Percentiles rank a stretch among this genome's conserved stretches.
Conservation (phyloP, 2,113 vertebrate species). For the Pelvicachromis taeniatus region DNA sequence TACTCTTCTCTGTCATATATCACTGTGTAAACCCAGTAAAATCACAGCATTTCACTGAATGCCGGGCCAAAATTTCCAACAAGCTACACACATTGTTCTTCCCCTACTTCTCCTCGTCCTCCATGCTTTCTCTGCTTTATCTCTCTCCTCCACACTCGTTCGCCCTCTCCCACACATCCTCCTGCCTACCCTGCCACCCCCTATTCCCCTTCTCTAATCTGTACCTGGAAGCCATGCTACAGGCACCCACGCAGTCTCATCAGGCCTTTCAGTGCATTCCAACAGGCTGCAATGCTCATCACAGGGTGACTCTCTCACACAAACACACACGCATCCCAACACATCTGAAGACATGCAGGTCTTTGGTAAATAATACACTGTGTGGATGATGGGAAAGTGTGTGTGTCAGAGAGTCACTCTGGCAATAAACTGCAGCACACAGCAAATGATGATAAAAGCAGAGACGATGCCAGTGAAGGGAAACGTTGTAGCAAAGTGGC, state of each 20-base stretch:
- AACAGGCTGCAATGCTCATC: conserved; percentile 48
- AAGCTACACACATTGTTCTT: conserved; percentile 35
- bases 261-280: conserved; percentile 54
- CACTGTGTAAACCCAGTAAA: background rate
- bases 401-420: background rate
- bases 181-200: conserved; percentile 18
- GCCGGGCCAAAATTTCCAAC: background rate
- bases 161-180: conserved; percentile 45
- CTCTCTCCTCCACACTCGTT: conserved; percentile 39
- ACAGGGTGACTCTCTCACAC: background rate
- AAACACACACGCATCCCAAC: background rate
- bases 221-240: conserved; percentile 50
- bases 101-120: background rate
- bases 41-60: background rate
- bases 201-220: conserved; percentile 41
- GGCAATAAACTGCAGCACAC: background rate
- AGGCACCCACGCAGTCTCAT: conserved; percentile 55
- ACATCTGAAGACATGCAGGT: background rate
- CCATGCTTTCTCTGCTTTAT: conserved; percentile 36
- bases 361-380: conserved; percentile 4
- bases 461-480: background rate
- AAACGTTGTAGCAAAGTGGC: background rate
- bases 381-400: conserved; percentile 21
- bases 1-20: background rate
- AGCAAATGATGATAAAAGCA: background rate